phyloP scores from a whole-genome alignment of 2,113 vertebrate genomes.

The Cygnus atratus region DNA sequence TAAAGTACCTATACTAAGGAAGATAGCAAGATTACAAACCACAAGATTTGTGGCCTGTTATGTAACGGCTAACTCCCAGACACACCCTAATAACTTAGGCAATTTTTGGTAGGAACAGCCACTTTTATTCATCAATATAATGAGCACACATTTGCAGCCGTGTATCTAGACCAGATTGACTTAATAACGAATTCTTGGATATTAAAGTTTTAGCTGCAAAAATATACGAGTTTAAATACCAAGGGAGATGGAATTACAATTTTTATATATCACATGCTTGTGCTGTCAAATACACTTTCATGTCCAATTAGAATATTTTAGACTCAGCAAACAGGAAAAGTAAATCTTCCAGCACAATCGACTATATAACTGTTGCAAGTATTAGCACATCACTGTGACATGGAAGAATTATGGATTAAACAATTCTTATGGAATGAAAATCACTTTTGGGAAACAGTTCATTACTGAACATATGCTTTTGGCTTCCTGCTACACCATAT shows the following conservation, averaged over 20 bases:
- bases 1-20: background rate
- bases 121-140: conserved; percentile 34
- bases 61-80: background rate
- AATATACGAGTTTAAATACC: background rate
- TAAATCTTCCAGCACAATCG: background rate
- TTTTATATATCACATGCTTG: background rate
- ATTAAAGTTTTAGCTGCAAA: conserved; percentile 35
- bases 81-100: background rate
- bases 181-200: conserved; percentile 7
- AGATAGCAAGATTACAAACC: background rate
- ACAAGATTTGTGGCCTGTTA: background rate
- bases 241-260: background rate
- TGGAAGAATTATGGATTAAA: background rate
- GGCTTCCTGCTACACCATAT: background rate
- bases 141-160: background rate
- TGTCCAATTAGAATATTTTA: background rate
- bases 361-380: background rate
- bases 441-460: background rate
- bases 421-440: background rate
- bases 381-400: background rate
- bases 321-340: background rate
- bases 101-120: conserved; percentile 18
- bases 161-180: conserved; percentile 11
- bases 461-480: background rate
- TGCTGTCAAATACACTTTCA: background rate